A percentile compares a stretch with the other conserved stretches of the same genome.
Evolutionary conservation across 2,113 vertebrate genomes (phyloP).

Genomic region (Pithys albifrons): DNA sequence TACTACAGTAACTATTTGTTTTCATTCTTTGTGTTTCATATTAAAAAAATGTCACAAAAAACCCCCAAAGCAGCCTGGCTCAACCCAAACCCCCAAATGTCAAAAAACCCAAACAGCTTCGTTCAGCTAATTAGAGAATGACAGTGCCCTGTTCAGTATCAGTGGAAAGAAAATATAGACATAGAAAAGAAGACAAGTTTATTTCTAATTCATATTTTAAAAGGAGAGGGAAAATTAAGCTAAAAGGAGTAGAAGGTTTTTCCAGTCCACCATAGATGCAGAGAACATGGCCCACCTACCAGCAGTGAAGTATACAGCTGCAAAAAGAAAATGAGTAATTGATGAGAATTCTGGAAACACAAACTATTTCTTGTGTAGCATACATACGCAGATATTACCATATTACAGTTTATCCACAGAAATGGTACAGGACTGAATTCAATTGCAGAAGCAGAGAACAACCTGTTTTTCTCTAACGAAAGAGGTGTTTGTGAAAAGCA

Average conservation of each 20-base stretch:
- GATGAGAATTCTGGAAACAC: neutral
- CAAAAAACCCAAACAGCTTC: neutral
- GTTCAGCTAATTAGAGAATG: neutral
- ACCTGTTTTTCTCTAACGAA: neutral
- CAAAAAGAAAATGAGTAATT: neutral
- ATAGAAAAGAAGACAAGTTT: neutral
- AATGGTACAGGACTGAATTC: neutral
- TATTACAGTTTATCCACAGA: neutral
- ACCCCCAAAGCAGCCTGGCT: neutral
- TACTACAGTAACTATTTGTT: neutral
- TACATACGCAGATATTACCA: neutral
- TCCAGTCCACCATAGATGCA: neutral
- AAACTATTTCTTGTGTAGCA: neutral
- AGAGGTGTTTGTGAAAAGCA: neutral
- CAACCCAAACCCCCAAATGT: rapidly evolving
- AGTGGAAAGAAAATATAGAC: neutral
- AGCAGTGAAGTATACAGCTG: neutral
- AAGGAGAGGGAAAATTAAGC: neutral
- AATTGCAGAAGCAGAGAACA: neutral
- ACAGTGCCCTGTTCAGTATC: neutral
- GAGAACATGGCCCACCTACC: neutral
- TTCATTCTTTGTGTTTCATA: neutral
- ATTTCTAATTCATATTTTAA: neutral
- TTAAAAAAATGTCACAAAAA: neutral
- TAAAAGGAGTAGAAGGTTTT: neutral